Percentiles rank a stretch among this genome's conserved stretches.
These are phyloP conservation scores for Molorchus minor DNA, from an alignment of 2,888 invertebrate species.

Conservation along the genomic window DNA sequence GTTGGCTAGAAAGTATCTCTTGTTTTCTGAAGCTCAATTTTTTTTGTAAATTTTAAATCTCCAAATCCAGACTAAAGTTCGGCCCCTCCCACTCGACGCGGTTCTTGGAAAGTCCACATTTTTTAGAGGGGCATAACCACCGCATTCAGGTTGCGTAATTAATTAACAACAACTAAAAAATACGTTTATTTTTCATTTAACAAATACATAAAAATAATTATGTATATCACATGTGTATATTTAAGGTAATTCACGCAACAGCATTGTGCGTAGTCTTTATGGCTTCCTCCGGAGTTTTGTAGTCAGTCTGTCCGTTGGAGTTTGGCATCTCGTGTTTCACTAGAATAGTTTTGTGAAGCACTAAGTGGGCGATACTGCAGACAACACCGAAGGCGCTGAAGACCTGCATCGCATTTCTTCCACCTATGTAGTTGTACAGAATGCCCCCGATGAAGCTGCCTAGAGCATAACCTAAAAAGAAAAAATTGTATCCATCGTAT, in stretches of 20 bases:
- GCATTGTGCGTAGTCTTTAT: constrained; percentile 29
- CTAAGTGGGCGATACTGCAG: constrained; percentile 62
- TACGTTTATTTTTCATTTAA: constrained; percentile 1
- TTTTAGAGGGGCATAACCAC: too few relatives aligned
- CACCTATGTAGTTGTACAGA: constrained; percentile 72
- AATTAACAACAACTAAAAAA: too few relatives aligned
- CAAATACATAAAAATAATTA: neutral
- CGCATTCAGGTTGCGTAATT: too few relatives aligned
- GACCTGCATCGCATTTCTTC: constrained; percentile 67
- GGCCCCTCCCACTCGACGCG: too few relatives aligned
- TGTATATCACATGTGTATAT: neutral
- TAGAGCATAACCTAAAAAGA: constrained; percentile 73
- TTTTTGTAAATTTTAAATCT: too few relatives aligned
- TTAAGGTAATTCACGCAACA: constrained; percentile 1
- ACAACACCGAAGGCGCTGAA: constrained; percentile 62
- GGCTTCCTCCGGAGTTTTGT: constrained; percentile 50
- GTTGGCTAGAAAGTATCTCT: too few relatives aligned
- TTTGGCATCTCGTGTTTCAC: constrained; percentile 20
- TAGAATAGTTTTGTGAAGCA: constrained; percentile 56
- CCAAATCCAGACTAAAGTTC: too few relatives aligned
- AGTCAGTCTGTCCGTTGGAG: constrained; percentile 34
- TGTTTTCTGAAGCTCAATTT: too few relatives aligned
- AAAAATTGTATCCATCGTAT: too few relatives aligned
- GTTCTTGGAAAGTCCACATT: too few relatives aligned
- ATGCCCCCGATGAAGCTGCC: constrained; percentile 80